These are phyloP conservation scores for Brachylomia viminalis DNA, from an alignment of 2,888 invertebrate genomes.

Conservation along the genomic window DNA sequence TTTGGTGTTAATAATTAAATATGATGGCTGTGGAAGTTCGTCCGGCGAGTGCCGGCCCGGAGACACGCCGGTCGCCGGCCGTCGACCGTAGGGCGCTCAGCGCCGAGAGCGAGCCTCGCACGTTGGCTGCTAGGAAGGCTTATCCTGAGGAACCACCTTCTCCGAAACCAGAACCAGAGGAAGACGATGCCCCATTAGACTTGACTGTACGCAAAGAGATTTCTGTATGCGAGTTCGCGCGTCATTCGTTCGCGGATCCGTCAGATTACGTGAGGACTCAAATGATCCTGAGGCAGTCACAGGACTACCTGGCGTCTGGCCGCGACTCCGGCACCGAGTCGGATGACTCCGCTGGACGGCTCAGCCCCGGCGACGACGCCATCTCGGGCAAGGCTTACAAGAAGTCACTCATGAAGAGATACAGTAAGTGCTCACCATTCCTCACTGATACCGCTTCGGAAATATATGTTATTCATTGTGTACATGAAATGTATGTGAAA, in stretches of 20 bases:
- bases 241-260: conserved; percentile 88
- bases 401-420: conserved; percentile 98
- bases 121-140: conserved; percentile 88
- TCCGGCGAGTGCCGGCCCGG: conserved; percentile 84
- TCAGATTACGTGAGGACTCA: conserved; percentile 87
- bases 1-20: conserved; percentile 83
- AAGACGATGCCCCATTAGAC: conserved; percentile 94
- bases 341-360: conserved; percentile 94
- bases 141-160: conserved; percentile 82
- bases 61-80: conserved; percentile 78
- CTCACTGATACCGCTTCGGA: conserved; percentile 8
- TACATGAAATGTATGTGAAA: not conserved
- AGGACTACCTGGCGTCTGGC: conserved; percentile 87
- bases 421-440: conserved; percentile 93
- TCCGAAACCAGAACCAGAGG: conserved; percentile 69
- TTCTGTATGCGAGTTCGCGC: conserved; percentile 88
- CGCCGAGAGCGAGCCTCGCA: conserved; percentile 85
- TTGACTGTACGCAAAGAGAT: conserved; percentile 92
- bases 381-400: conserved; percentile 93
- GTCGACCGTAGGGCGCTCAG: conserved; percentile 81
- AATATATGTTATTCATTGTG: conserved; percentile 4
- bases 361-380: conserved; percentile 91
- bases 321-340: conserved; percentile 95
- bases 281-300: conserved; percentile 88
- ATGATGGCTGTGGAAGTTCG: conserved; percentile 90